Evolutionary conservation across 2,797 vertebrate species (phyloP).

Genomic region (Anguilla pacifica): DNA sequence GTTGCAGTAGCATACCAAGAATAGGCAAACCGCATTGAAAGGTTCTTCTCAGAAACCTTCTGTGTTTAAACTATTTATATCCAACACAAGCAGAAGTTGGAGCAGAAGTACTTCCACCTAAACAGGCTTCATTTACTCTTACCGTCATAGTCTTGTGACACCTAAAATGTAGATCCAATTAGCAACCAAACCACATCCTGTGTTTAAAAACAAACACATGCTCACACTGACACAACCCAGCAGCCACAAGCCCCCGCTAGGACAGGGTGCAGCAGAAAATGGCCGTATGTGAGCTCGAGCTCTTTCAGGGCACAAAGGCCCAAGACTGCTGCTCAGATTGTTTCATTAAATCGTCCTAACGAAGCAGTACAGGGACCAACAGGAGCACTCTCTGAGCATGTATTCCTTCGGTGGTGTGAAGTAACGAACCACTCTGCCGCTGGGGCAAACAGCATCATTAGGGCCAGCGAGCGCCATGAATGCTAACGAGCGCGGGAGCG

Average conservation of each 20-base stretch:
- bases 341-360: neutral
- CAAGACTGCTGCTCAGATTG: neutral
- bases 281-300: neutral
- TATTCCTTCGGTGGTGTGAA: neutral
- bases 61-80: neutral
- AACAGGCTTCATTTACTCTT: neutral
- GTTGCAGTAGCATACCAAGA: neutral
- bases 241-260: neutral
- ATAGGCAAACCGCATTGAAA: neutral
- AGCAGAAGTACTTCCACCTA: neutral
- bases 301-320: neutral
- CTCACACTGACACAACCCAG: neutral
- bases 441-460: slow-evolving; percentile 14
- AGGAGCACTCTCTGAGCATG: neutral
- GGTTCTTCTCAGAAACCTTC: neutral
- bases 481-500: neutral
- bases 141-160: neutral
- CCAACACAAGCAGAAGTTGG: neutral
- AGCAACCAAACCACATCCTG: neutral
- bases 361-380: neutral
- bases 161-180: neutral
- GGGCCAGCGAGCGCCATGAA: neutral
- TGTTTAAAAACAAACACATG: neutral
- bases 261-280: neutral
- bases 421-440: neutral